Evolutionary conservation across 2,113 vertebrate species (phyloP).

Genomic region (Gyps fulvus): DNA sequence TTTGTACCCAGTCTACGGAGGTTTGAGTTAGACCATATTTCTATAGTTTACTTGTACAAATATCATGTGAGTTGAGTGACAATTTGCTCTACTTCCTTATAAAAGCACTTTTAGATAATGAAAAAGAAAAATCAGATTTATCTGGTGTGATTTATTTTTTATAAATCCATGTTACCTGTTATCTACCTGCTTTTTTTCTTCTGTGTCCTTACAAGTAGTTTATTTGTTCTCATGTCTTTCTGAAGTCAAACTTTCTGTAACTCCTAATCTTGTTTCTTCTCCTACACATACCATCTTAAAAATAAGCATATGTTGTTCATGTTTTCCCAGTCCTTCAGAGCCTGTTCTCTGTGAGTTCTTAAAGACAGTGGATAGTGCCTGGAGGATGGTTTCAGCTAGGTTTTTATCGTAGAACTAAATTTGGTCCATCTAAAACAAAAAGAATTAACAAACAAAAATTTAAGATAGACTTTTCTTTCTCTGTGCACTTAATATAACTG

Average conservation of each 20-base stretch:
- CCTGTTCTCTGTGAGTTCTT: background rate
- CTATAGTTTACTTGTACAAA: background rate
- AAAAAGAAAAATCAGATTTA: background rate
- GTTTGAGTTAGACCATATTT: background rate
- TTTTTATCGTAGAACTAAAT: background rate
- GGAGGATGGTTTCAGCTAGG: background rate
- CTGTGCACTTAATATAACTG: background rate
- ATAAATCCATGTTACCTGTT: background rate
- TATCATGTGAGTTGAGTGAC: background rate
- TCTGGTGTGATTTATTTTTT: background rate
- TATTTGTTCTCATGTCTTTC: background rate
- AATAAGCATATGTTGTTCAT: background rate
- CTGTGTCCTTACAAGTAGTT: background rate
- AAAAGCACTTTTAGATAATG: background rate
- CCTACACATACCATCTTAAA: background rate
- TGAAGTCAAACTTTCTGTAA: background rate
- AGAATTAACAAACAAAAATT: background rate
- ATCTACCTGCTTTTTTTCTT: background rate
- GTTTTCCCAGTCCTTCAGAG: background rate
- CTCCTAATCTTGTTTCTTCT: background rate
- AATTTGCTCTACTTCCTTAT: background rate
- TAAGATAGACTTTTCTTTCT: background rate
- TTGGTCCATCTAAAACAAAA: background rate
- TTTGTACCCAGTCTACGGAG: background rate
- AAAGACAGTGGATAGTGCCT: background rate